Evolutionary conservation across 2,113 vertebrate species (phyloP).

Genomic region (Myotis davidii): DNA sequence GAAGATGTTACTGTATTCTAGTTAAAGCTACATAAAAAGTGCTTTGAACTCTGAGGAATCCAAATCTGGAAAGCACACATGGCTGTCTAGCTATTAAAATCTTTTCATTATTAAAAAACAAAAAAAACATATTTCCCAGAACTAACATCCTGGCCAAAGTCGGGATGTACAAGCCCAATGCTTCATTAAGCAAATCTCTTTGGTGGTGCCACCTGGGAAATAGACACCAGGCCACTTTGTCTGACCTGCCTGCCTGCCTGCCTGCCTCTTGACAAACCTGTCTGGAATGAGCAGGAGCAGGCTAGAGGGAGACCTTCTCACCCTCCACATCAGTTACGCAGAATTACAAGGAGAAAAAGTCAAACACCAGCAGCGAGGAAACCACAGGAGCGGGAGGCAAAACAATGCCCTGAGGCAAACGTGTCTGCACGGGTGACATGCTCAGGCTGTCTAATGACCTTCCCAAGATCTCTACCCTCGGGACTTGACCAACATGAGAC

Average conservation of each 20-base stretch:
- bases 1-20: background rate
- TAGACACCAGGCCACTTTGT: background rate
- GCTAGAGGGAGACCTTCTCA: background rate
- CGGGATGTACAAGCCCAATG: background rate
- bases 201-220: background rate
- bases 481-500: background rate
- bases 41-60: background rate
- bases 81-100: background rate
- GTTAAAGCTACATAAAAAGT: background rate
- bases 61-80: background rate
- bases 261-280: background rate
- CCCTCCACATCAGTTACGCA: background rate
- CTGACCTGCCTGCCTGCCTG: too few relatives aligned
- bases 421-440: rapidly evolving
- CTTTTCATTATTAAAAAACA: background rate
- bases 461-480: background rate
- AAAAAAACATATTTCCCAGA: background rate
- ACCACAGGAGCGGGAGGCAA: background rate
- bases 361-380: background rate
- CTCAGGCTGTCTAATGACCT: background rate
- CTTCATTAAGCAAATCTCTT: background rate
- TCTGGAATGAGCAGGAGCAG: rapidly evolving
- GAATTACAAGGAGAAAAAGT: too few relatives aligned
- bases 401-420: background rate
- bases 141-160: background rate